Conservation (phyloP, 2,888 invertebrate species). For the Ophioninae sp. region DNA sequence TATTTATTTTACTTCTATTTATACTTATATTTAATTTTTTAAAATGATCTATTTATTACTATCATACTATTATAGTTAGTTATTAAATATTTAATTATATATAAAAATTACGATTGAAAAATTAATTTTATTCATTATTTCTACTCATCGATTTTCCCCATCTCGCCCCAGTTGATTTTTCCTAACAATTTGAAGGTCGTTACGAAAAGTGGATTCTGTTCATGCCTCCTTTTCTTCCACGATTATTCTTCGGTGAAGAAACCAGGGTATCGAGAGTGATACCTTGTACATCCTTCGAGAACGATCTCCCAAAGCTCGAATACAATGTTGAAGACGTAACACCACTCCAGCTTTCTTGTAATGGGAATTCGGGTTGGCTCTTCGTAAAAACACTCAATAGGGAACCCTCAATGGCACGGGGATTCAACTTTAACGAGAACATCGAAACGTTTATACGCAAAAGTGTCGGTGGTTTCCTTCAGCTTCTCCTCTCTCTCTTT, state of each 20-base stretch:
- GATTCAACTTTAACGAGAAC: slow-evolving; percentile 44
- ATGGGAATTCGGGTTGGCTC: slow-evolving; percentile 18
- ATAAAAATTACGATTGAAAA: too few relatives aligned
- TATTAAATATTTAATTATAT: too few relatives aligned
- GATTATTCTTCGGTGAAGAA: background rate
- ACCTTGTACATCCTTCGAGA: background rate
- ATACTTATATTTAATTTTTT: too few relatives aligned
- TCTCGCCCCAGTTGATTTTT: background rate
- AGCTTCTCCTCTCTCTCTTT: slow-evolving; percentile 22
- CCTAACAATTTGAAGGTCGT: background rate
- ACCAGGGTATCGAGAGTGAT: background rate
- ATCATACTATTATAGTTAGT: too few relatives aligned
- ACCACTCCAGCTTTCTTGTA: slow-evolving; percentile 21
- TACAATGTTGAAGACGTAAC: background rate
- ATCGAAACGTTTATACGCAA: slow-evolving; percentile 48
- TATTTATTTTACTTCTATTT: too few relatives aligned
- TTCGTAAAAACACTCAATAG: background rate
- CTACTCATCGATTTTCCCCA: too few relatives aligned
- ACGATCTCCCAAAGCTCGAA: slow-evolving; percentile 13
- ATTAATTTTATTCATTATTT: too few relatives aligned
- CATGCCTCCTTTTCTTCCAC: background rate
- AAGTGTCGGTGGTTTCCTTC: slow-evolving; percentile 40
- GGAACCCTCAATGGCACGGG: slow-evolving; percentile 1
- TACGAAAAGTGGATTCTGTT: background rate
- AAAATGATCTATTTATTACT: too few relatives aligned